Conservation (phyloP, 2,113 vertebrate species). For the Thalassarche chlororhynchos region DNA sequence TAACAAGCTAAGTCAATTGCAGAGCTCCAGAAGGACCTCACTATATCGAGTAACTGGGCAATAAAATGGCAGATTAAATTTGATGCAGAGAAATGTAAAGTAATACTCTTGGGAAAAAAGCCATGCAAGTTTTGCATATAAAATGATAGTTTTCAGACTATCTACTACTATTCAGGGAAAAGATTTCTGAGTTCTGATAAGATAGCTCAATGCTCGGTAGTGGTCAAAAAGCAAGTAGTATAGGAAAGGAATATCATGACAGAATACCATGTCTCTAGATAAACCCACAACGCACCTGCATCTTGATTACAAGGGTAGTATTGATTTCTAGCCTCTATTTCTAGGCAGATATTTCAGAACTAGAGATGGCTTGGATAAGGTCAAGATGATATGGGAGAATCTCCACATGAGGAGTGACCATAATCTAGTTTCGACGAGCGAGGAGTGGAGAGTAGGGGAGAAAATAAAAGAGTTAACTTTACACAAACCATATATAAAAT, state of each 20-base stretch:
- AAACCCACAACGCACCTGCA: background rate
- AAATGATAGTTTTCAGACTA: background rate
- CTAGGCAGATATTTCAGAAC: background rate
- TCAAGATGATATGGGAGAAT: background rate
- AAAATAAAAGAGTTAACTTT: background rate
- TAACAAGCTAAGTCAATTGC: background rate
- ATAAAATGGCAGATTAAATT: background rate
- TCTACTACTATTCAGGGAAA: background rate
- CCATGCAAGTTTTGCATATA: background rate
- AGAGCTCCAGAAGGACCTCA: background rate
- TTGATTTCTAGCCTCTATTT: background rate
- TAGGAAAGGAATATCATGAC: background rate
- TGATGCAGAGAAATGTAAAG: background rate
- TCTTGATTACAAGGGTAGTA: background rate
- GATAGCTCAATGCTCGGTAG: background rate
- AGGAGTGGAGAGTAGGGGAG: background rate
- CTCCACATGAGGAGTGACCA: background rate
- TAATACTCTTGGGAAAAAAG: background rate
- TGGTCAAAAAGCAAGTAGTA: background rate
- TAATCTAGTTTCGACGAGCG: fast-evolving
- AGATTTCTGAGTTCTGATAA: background rate
- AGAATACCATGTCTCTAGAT: background rate
- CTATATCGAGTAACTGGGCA: background rate
- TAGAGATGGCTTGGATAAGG: background rate
- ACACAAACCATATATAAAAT: background rate